phyloP scores from a whole-genome alignment of 2,113 vertebrate genomes.

The Sialia sialis region DNA sequence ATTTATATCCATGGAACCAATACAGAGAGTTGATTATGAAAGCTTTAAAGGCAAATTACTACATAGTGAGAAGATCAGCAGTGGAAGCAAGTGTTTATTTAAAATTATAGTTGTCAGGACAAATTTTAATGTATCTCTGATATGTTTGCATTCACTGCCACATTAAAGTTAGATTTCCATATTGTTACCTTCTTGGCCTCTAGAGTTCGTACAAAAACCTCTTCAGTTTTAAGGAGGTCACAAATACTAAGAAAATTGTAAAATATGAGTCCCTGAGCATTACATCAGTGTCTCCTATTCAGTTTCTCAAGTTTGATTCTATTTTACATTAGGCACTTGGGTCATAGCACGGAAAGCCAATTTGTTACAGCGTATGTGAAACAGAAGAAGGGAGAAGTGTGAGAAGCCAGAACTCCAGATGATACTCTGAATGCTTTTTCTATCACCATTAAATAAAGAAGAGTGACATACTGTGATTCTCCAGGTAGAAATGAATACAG shows the following conservation, averaged over 20 bases:
- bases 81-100: accelerated
- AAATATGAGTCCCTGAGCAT: background rate
- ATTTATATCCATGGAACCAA: background rate
- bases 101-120: background rate
- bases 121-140: background rate
- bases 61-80: background rate
- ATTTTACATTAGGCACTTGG: background rate
- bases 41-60: background rate
- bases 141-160: background rate
- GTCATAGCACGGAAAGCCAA: background rate
- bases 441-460: background rate
- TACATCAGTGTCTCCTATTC: background rate
- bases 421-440: background rate
- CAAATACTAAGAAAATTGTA: background rate
- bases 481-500: background rate
- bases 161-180: background rate
- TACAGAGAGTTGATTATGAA: background rate
- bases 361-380: background rate
- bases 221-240: background rate
- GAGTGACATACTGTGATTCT: background rate
- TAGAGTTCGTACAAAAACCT: background rate
- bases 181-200: background rate
- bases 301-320: background rate
- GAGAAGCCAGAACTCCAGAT: background rate
- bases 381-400: background rate